Conservation (phyloP, 2,888 invertebrate species). For the Epinotia demarniana region DNA sequence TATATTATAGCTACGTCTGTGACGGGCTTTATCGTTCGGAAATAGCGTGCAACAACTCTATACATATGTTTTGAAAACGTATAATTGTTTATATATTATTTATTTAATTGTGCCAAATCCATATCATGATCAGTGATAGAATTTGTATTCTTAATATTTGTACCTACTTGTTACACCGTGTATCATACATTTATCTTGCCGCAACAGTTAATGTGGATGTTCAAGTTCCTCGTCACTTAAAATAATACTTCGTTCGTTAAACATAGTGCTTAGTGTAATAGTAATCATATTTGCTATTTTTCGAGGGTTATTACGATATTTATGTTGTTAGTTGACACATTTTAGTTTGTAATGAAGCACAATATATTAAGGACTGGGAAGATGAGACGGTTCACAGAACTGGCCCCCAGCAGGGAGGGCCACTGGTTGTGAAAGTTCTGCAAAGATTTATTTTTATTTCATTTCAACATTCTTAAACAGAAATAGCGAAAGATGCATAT, state of each 20-base stretch:
- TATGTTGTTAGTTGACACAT: constrained; percentile 68
- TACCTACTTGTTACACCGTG: constrained; percentile 39
- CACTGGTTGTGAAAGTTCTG: constrained; percentile 62
- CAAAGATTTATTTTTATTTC: constrained; percentile 16
- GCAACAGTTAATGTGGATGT: constrained; percentile 51
- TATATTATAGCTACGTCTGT: no score
- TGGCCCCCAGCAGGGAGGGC: constrained; percentile 30
- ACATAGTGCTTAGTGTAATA: constrained; percentile 60
- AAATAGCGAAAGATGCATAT: constrained; percentile 56
- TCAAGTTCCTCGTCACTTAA: constrained; percentile 75
- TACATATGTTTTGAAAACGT: not conserved
- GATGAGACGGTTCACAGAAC: constrained; percentile 51
- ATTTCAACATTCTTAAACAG: constrained; percentile 38
- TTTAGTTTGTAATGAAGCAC: constrained; percentile 77
- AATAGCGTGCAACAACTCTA: not conserved
- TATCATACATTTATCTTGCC: constrained; percentile 22
- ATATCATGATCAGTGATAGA: constrained; percentile 80
- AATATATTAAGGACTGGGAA: constrained; percentile 78
- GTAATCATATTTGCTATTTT: constrained; percentile 79
- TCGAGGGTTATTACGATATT: constrained; percentile 74
- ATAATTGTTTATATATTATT: constrained; percentile 12
- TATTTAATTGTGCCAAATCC: constrained; percentile 66
- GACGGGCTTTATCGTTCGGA: no score
- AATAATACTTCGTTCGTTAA: constrained; percentile 55
- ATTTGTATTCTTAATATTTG: constrained; percentile 59